These are phyloP conservation scores for Phalangium opilio DNA, from an alignment of 2,888 invertebrate genomes.

Conservation along the genomic window DNA sequence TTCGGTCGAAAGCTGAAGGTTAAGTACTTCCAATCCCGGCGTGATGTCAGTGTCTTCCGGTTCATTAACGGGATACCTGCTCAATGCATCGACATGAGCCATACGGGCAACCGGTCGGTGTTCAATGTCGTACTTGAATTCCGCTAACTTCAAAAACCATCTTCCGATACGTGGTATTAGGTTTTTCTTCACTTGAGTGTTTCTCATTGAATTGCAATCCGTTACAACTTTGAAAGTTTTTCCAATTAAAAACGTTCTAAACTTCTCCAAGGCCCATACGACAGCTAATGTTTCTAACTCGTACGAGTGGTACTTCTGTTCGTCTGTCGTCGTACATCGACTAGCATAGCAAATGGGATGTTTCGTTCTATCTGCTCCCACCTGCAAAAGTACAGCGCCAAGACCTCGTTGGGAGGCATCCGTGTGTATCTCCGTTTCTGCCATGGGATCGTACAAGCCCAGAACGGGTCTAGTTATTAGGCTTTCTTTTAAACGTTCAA, in stretches of 20 bases:
- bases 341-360: constrained; percentile 25
- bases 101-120: constrained; percentile 1
- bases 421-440: constrained; percentile 1
- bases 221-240: constrained; percentile 19
- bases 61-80: not conserved
- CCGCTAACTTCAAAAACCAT: constrained; percentile 1
- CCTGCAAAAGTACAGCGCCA: constrained; percentile 9
- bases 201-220: not conserved
- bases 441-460: not conserved
- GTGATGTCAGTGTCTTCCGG: no score
- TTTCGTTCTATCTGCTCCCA: not conserved
- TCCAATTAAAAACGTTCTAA: constrained; percentile 28
- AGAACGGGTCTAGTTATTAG: constrained; percentile 12
- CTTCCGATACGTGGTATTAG: constrained; percentile 2
- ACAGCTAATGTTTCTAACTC: constrained; percentile 31
- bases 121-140: constrained; percentile 5
- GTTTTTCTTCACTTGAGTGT: not conserved
- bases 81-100: constrained; percentile 5
- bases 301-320: constrained; percentile 27
- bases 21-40: no score
- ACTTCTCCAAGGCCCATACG: constrained; percentile 24
- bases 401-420: constrained; percentile 9
- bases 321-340: constrained; percentile 24
- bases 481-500: not conserved
- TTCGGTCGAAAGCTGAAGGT: no score